Percentiles rank a stretch among this genome's conserved stretches.
Evolutionary conservation across 2,797 vertebrate genomes (phyloP).

Genomic region (Chlorospingus flavigularis): DNA sequence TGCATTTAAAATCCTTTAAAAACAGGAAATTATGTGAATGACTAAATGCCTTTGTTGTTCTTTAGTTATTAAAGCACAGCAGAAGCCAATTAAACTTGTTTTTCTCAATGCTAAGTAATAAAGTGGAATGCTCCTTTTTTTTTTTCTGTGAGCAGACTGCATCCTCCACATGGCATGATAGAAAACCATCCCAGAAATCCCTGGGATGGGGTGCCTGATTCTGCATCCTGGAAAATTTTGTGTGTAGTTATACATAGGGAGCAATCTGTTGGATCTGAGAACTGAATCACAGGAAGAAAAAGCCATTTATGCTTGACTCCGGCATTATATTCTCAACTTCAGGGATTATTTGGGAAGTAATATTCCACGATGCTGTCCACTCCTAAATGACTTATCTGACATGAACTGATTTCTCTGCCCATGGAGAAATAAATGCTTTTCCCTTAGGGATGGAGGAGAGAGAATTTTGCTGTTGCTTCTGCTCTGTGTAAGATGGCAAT

Average conservation of each 20-base stretch:
- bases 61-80: conserved; percentile 64
- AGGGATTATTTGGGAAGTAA: conserved; percentile 26
- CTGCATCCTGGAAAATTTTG: not conserved
- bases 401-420: not conserved
- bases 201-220: not conserved
- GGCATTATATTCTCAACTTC: not conserved
- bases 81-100: conserved; percentile 63
- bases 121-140: not conserved
- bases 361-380: conserved; percentile 14
- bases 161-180: not conserved
- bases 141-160: not conserved
- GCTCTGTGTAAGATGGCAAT: not conserved
- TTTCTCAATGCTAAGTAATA: conserved; percentile 54
- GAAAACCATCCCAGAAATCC: not conserved
- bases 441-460: not conserved
- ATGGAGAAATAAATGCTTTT: not conserved
- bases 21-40: conserved; percentile 61
- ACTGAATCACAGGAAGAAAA: not conserved
- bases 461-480: not conserved
- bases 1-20: conserved; percentile 57
- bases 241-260: not conserved
- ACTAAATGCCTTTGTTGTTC: conserved; percentile 64
- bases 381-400: conserved; percentile 23
- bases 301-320: not conserved
- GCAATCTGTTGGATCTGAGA: not conserved